A percentile compares a stretch with the other conserved stretches of the same genome.
These are phyloP conservation scores for Biston betularia DNA, from an alignment of 2,888 invertebrate species.

Conservation along the genomic window DNA sequence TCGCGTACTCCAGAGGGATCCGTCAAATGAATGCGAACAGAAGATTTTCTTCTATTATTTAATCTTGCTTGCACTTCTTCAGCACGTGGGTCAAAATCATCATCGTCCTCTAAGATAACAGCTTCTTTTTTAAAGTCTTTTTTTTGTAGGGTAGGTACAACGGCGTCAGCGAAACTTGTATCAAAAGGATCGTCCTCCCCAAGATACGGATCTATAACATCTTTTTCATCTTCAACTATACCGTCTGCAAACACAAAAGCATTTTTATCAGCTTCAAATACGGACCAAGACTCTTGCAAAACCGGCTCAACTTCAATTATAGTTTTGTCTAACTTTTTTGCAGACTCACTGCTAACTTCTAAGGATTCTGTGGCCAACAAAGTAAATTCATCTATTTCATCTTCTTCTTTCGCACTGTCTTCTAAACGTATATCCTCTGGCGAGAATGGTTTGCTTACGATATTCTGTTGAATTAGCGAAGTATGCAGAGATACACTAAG, in stretches of 20 bases:
- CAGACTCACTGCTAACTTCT: slow-evolving; percentile 83
- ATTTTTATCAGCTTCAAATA: slow-evolving; percentile 86
- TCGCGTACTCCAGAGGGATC: slow-evolving; percentile 87
- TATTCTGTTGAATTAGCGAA: slow-evolving; percentile 79
- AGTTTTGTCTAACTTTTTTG: slow-evolving; percentile 70
- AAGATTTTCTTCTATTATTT: slow-evolving; percentile 80
- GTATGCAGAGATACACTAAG: slow-evolving; percentile 88
- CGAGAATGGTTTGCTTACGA: neutral
- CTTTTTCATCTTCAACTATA: slow-evolving; percentile 79
- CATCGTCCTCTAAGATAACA: slow-evolving; percentile 77
- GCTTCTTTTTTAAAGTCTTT: slow-evolving; percentile 76
- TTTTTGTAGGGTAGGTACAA: slow-evolving; percentile 84
- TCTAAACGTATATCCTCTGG: neutral
- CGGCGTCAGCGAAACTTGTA: slow-evolving; percentile 92
- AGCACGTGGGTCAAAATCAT: slow-evolving; percentile 88
- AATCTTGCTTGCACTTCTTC: slow-evolving; percentile 81
- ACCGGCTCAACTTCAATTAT: slow-evolving; percentile 76
- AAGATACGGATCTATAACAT: slow-evolving; percentile 77
- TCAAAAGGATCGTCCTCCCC: slow-evolving; percentile 93
- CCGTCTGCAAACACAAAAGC: slow-evolving; percentile 78
- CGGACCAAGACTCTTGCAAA: slow-evolving; percentile 87
- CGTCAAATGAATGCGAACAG: slow-evolving; percentile 87
- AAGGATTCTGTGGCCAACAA: slow-evolving; percentile 92
- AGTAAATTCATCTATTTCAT: slow-evolving; percentile 92
- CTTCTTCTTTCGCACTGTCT: slow-evolving; percentile 73